Percentiles rank a stretch among this genome's conserved stretches.
phyloP scores from a whole-genome alignment of 1,140 invertebrate species.

The Wiebesia pumilae region DNA sequence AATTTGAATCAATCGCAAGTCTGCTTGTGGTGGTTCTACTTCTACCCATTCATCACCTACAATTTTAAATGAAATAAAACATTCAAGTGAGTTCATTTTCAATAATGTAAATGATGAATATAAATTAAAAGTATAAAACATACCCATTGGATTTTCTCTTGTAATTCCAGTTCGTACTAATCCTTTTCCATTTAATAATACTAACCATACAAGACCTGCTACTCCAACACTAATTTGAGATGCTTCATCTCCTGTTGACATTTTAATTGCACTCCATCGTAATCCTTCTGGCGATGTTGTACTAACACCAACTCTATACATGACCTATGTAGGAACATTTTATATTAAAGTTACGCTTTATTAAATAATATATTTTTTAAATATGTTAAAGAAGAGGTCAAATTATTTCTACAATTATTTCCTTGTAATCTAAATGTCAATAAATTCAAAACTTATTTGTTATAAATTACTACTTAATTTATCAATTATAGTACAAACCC shows the following conservation, averaged over 20 bases:
- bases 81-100: slow-evolving; percentile 3
- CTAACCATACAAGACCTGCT: slow-evolving; percentile 89
- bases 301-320: slow-evolving; percentile 88
- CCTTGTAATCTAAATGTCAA: not conserved
- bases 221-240: slow-evolving; percentile 88
- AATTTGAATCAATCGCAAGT: slow-evolving; percentile 83
- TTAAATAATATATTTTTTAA: not conserved
- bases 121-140: slow-evolving; percentile 20
- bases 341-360: not conserved
- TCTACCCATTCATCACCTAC: slow-evolving; percentile 86
- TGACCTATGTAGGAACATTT: slow-evolving; percentile 77
- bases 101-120: not conserved
- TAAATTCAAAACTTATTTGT: not conserved
- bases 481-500: slow-evolving; percentile 73
- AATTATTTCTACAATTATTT: not conserved
- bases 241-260: slow-evolving; percentile 85
- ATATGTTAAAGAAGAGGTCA: not conserved
- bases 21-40: slow-evolving; percentile 83
- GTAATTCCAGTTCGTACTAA: slow-evolving; percentile 86
- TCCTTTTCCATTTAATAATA: slow-evolving; percentile 86
- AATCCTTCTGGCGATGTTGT: slow-evolving; percentile 88
- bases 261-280: slow-evolving; percentile 86
- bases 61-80: slow-evolving; percentile 47
- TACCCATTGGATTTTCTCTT: slow-evolving; percentile 83
- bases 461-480: not conserved